phyloP scores from a whole-genome alignment of 2,113 vertebrate genomes.

The Siniperca chuatsi region DNA sequence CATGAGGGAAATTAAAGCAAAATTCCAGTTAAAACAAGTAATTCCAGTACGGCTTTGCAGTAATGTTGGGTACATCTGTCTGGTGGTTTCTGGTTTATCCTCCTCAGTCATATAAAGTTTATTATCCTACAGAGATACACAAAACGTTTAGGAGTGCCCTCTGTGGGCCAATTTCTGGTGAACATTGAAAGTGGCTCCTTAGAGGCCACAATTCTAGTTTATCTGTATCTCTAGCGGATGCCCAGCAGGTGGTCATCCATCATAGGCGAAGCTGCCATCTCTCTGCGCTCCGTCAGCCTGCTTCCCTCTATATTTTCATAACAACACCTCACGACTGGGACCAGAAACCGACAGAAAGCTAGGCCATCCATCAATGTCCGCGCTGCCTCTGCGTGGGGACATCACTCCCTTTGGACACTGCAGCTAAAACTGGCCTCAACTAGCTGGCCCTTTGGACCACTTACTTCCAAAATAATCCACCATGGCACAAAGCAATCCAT shows the following conservation, averaged over 20 bases:
- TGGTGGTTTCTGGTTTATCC: conserved; percentile 52
- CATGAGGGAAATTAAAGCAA: conserved; percentile 17
- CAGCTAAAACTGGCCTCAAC: conserved; percentile 66
- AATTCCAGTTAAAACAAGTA: conserved; percentile 37
- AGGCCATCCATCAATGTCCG: conserved; percentile 73
- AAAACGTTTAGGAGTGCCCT: conserved; percentile 15
- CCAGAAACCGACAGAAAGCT: conserved; percentile 69
- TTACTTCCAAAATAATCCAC: conserved; percentile 67
- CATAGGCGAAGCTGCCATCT: conserved; percentile 37
- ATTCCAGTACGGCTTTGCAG: conserved; percentile 28
- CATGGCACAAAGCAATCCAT: conserved; percentile 65
- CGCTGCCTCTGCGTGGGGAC: conserved; percentile 57
- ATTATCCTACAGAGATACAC: conserved; percentile 12
- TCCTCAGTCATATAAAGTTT: conserved; percentile 13
- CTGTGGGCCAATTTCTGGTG: conserved; percentile 6
- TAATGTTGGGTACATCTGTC: conserved; percentile 14
- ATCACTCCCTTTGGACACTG: conserved; percentile 66
- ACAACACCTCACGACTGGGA: conserved; percentile 65
- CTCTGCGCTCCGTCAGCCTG: conserved; percentile 46
- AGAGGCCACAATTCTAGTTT: conserved; percentile 23
- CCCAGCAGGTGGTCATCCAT: conserved; percentile 54
- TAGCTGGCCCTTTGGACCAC: conserved; percentile 53
- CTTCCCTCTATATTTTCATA: conserved; percentile 66
- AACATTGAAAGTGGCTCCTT: conserved; percentile 21
- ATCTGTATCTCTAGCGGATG: conserved; percentile 6